Evolutionary conservation across 2,797 vertebrate genomes (phyloP).

Genomic region (Cuniculus paca): DNA sequence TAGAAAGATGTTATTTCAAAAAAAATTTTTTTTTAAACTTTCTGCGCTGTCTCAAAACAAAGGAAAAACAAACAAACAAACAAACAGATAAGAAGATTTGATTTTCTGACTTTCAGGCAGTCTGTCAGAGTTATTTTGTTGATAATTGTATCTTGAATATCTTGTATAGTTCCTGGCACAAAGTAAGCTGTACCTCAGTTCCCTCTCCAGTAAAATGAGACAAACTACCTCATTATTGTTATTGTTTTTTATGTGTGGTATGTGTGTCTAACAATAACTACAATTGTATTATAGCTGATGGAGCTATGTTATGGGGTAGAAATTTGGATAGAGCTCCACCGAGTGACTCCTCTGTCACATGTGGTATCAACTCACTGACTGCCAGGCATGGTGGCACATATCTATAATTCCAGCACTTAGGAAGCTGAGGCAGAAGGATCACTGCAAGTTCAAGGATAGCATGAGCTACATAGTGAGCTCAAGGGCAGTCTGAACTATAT

Average conservation of each 20-base stretch:
- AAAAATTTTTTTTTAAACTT: not conserved
- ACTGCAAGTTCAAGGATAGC: too few relatives aligned
- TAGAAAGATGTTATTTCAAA: not conserved
- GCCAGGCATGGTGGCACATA: not conserved
- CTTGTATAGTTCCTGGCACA: not conserved
- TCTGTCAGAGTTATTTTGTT: not conserved
- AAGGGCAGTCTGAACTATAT: too few relatives aligned
- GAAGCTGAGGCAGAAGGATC: not conserved
- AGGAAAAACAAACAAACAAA: too few relatives aligned
- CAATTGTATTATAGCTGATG: not conserved
- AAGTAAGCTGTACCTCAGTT: not conserved
- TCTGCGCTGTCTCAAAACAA: not conserved
- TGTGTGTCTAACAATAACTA: not conserved
- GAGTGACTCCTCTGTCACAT: not conserved
- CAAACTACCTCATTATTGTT: not conserved
- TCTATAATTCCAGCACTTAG: not conserved
- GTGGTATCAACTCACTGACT: not conserved
- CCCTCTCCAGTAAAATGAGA: constrained; percentile 46
- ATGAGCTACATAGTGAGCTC: too few relatives aligned
- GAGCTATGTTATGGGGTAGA: not conserved
- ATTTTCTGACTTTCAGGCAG: constrained; percentile 23
- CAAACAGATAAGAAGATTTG: not conserved
- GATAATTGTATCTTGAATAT: constrained; percentile 14
- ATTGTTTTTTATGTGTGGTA: not conserved
- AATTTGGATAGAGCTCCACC: not conserved